These are phyloP conservation scores for Standfussiana lucernea DNA, from an alignment of 2,888 invertebrate species.

Conservation along the genomic window DNA sequence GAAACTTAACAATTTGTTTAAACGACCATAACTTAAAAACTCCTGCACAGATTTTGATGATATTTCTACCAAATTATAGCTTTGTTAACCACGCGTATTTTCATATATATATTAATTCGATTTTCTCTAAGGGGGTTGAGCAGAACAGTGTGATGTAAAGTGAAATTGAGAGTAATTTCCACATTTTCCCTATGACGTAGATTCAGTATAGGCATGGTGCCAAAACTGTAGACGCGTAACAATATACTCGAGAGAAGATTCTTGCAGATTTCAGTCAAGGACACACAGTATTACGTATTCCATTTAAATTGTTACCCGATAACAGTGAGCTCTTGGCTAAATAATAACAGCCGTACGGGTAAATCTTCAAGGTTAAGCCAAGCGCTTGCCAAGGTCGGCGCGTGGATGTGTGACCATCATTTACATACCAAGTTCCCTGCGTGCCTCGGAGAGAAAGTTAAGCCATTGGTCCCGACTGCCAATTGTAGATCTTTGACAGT, in stretches of 20 bases:
- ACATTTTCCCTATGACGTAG: conserved; percentile 34
- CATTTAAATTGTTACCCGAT: conserved; percentile 6
- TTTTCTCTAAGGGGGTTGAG: background rate
- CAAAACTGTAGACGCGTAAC: conserved; percentile 33
- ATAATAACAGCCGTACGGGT: background rate
- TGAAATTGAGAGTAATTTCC: conserved; percentile 19
- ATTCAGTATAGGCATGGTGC: conserved; percentile 42
- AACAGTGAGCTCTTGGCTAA: background rate
- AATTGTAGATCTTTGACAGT: background rate
- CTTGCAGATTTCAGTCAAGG: conserved; percentile 44
- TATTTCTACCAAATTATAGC: background rate
- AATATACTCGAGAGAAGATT: conserved; percentile 41
- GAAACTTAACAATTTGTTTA: background rate
- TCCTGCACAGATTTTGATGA: conserved; percentile 13
- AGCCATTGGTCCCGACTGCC: background rate
- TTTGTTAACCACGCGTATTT: background rate
- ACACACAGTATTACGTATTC: conserved; percentile 21
- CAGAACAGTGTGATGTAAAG: background rate
- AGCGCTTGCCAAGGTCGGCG: background rate
- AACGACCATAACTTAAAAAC: conserved; percentile 7
- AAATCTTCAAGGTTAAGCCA: background rate
- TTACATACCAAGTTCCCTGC: background rate
- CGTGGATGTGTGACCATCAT: background rate
- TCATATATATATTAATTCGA: background rate
- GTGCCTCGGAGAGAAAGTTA: background rate